A percentile compares a stretch with the other conserved stretches of the same genome.
Evolutionary conservation across 2,113 vertebrate genomes (phyloP).

Genomic region (Picathartes gymnocephalus): DNA sequence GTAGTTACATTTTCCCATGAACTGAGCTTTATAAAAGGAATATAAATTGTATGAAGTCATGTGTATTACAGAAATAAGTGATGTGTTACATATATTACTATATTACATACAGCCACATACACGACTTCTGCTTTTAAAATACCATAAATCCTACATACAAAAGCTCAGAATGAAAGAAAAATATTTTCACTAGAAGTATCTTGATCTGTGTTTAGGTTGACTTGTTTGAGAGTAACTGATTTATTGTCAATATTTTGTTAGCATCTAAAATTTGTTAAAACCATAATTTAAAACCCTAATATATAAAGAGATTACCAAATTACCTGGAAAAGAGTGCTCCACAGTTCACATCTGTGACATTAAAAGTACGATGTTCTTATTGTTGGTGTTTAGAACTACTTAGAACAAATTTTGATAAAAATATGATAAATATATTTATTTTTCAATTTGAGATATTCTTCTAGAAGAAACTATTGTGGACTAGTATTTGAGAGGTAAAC

Average conservation of each 20-base stretch:
- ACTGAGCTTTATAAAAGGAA: neutral
- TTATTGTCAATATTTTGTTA: neutral
- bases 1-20: neutral
- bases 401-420: neutral
- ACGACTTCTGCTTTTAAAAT: neutral
- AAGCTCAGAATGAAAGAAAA: neutral
- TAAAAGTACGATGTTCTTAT: neutral
- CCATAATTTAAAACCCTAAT: neutral
- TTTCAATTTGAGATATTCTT: neutral
- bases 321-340: neutral
- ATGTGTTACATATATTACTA: neutral
- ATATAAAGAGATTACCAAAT: neutral
- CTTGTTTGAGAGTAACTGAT: neutral
- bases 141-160: neutral
- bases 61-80: neutral
- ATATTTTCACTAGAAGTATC: neutral
- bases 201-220: neutral
- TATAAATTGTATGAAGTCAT: rapidly evolving
- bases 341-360: neutral
- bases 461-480: neutral
- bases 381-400: neutral
- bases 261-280: neutral
- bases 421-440: neutral
- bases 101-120: neutral
- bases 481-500: neutral